phyloP scores from a whole-genome alignment of 2,797 vertebrate genomes.

The Mormyrus hasselquistii region DNA sequence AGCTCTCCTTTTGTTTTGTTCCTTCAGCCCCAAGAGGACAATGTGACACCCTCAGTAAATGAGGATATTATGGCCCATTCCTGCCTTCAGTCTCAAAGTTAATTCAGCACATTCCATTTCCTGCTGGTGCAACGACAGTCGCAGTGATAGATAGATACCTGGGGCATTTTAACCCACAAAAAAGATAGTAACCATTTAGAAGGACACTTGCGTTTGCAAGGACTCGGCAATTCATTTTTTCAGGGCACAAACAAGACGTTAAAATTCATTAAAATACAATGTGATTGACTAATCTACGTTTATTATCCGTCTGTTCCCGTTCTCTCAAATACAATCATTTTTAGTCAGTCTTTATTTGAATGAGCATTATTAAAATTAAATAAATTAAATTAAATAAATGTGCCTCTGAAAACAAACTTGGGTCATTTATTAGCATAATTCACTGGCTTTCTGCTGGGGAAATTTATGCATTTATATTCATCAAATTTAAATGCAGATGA shows the following conservation, averaged over 20 bases:
- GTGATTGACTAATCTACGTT: not conserved
- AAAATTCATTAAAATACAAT: not conserved
- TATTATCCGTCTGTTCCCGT: not conserved
- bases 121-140: not conserved
- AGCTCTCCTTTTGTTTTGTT: not conserved
- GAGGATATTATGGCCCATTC: not conserved
- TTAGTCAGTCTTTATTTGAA: not conserved
- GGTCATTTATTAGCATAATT: not conserved
- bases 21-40: not conserved
- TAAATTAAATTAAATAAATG: not conserved
- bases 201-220: not conserved
- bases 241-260: not conserved
- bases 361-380: constrained; percentile 3
- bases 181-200: not conserved
- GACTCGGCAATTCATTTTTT: not conserved
- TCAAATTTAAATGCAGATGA: not conserved
- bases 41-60: not conserved
- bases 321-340: not conserved
- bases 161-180: not conserved
- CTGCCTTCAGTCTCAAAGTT: not conserved
- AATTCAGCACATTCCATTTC: not conserved
- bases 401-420: not conserved
- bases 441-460: not conserved
- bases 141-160: not conserved
- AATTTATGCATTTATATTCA: not conserved